These are phyloP conservation scores for Subanguina moxae DNA, from an alignment of 1,140 invertebrate genomes.

Conservation along the genomic window DNA sequence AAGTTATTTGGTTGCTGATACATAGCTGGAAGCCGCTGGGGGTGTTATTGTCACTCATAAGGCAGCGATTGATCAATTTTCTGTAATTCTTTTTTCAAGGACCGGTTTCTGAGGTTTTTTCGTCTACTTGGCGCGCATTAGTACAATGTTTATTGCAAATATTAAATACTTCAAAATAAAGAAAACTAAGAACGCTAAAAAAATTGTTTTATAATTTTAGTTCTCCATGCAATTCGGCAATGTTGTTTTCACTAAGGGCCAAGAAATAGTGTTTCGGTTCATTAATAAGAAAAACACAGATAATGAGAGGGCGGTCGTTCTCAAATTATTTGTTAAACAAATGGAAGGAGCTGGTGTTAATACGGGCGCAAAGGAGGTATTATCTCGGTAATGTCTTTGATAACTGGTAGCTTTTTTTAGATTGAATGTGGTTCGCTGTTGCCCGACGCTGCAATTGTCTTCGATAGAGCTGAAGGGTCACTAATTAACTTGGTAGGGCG, in stretches of 20 bases:
- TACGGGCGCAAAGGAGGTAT: slow-evolving; percentile 27
- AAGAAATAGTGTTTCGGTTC: slow-evolving; percentile 81
- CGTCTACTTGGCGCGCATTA: too few relatives aligned
- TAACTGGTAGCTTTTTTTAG: too few relatives aligned
- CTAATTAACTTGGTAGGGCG: slow-evolving; percentile 62
- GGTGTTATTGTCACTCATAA: too few relatives aligned
- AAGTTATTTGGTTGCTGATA: too few relatives aligned
- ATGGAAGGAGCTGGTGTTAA: slow-evolving; percentile 71
- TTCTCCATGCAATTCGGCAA: slow-evolving; percentile 83
- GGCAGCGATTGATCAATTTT: too few relatives aligned
- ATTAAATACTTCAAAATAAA: too few relatives aligned
- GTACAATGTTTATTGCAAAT: too few relatives aligned
- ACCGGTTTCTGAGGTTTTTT: too few relatives aligned
- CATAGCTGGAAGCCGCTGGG: too few relatives aligned
- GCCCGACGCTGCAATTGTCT: slow-evolving; percentile 68
- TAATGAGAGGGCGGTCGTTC: slow-evolving; percentile 71
- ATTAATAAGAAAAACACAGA: slow-evolving; percentile 53
- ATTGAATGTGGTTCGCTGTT: slow-evolving; percentile 76
- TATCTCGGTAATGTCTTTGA: background rate
- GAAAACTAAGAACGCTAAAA: too few relatives aligned
- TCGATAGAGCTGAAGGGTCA: slow-evolving; percentile 69
- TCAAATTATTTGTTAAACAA: slow-evolving; percentile 78
- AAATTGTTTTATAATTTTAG: slow-evolving; percentile 58
- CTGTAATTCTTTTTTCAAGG: too few relatives aligned
- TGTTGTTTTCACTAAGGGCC: slow-evolving; percentile 83